These are phyloP conservation scores for Meandrusa payeni DNA, from an alignment of 2,888 invertebrate species.

Conservation along the genomic window DNA sequence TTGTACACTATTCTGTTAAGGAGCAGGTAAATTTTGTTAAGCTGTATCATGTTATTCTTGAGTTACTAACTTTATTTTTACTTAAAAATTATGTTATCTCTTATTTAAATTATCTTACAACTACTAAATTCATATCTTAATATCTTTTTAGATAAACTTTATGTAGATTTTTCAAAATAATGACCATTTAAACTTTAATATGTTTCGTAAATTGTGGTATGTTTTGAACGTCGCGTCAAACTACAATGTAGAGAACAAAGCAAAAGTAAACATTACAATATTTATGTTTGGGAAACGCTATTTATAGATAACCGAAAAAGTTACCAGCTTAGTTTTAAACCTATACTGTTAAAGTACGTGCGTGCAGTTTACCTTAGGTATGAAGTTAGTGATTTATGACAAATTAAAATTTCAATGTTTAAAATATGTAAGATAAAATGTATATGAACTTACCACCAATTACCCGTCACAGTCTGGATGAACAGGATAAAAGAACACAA, in stretches of 20 bases:
- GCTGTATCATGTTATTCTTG: slow-evolving; percentile 11
- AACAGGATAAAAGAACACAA: slow-evolving; percentile 56
- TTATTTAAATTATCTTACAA: too few relatives aligned
- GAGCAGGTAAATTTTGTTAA: slow-evolving; percentile 12
- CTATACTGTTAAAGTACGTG: too few relatives aligned
- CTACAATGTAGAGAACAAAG: slow-evolving; percentile 35
- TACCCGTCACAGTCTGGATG: slow-evolving; percentile 60
- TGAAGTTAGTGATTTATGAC: too few relatives aligned
- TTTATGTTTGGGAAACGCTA: slow-evolving; percentile 36
- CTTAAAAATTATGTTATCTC: too few relatives aligned
- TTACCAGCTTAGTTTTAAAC: slow-evolving; percentile 25
- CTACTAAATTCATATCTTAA: too few relatives aligned
- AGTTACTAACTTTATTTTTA: too few relatives aligned
- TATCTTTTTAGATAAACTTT: too few relatives aligned
- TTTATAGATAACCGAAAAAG: slow-evolving; percentile 36
- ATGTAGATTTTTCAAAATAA: too few relatives aligned
- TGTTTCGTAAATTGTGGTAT: slow-evolving; percentile 31
- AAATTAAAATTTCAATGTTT: too few relatives aligned
- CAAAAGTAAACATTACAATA: slow-evolving; percentile 41
- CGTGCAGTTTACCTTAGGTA: too few relatives aligned
- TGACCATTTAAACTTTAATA: too few relatives aligned
- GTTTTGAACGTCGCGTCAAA: slow-evolving; percentile 36
- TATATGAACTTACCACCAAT: slow-evolving; percentile 67
- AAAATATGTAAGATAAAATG: neutral
- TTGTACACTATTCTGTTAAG: neutral